A percentile compares a stretch with the other conserved stretches of the same genome.
Evolutionary conservation across 2,113 vertebrate genomes (phyloP).

Genomic region (Hoplias malabaricus): DNA sequence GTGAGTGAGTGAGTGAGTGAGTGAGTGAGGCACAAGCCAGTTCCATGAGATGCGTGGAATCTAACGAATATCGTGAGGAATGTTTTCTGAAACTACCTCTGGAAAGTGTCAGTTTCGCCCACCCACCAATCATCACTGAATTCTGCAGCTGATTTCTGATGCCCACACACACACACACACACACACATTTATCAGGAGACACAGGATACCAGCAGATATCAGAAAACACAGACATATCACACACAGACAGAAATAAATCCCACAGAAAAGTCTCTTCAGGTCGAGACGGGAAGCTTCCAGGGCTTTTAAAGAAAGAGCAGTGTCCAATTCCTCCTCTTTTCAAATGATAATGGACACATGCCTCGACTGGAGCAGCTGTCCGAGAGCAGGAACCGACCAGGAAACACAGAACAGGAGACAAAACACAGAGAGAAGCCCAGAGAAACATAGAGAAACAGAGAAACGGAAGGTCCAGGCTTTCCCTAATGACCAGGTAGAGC

Average conservation of each 20-base stretch:
- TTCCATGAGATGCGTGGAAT: too few species aligned
- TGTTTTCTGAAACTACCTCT: too few species aligned
- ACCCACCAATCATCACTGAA: too few species aligned
- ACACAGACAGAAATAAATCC: neutral
- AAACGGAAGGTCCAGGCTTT: too few species aligned
- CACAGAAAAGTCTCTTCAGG: conserved; percentile 32
- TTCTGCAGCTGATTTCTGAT: too few species aligned
- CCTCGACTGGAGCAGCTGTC: neutral
- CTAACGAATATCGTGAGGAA: too few species aligned
- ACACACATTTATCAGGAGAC: neutral
- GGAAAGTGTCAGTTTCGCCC: too few species aligned
- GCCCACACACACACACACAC: too few species aligned
- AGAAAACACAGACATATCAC: neutral
- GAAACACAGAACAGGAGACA: neutral
- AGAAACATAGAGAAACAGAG: too few species aligned
- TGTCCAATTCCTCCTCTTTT: conserved; percentile 15
- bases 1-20: too few species aligned
- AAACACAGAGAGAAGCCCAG: neutral
- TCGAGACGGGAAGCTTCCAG: conserved; percentile 44
- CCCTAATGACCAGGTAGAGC: neutral
- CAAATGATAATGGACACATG: conserved; percentile 17
- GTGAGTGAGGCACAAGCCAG: too few species aligned
- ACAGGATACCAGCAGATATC: too few species aligned
- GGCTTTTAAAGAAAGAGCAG: neutral
- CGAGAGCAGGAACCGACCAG: neutral